These are phyloP conservation scores for Globia sparganii DNA, from an alignment of 2,888 invertebrate species.

Conservation along the genomic window DNA sequence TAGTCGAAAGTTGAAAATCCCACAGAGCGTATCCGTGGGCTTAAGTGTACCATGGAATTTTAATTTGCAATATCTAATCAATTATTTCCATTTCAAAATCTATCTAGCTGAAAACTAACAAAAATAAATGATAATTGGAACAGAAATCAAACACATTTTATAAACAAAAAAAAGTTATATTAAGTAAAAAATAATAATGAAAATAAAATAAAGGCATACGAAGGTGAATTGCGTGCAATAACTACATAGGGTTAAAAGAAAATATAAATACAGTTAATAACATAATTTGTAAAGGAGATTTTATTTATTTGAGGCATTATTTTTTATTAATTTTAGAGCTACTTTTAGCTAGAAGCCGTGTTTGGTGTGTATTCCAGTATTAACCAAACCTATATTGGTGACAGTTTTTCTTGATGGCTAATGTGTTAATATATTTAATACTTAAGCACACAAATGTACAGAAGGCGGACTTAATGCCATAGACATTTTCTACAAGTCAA, in stretches of 20 bases:
- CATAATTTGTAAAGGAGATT: background rate
- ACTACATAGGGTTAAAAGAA: conserved; percentile 44
- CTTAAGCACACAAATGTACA: too few species aligned
- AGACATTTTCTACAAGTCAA: too few species aligned
- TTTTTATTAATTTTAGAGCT: background rate
- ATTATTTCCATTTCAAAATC: background rate
- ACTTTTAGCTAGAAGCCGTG: background rate
- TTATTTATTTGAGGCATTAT: background rate
- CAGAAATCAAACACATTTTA: conserved; percentile 38
- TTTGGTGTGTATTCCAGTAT: background rate
- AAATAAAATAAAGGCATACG: conserved; percentile 37
- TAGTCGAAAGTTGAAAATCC: background rate
- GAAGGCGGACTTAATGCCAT: too few species aligned
- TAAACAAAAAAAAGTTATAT: background rate
- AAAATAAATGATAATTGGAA: background rate
- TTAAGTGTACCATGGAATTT: background rate
- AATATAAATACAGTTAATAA: conserved; percentile 37
- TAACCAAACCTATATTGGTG: background rate
- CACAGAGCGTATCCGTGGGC: background rate
- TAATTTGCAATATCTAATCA: background rate
- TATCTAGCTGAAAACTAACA: background rate
- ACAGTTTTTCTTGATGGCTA: background rate
- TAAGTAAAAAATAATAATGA: background rate
- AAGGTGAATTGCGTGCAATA: conserved; percentile 59
- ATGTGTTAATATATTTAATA: too few species aligned